These are phyloP conservation scores for Tragelaphus scriptus DNA, from an alignment of 2,113 vertebrate species.

Conservation along the genomic window DNA sequence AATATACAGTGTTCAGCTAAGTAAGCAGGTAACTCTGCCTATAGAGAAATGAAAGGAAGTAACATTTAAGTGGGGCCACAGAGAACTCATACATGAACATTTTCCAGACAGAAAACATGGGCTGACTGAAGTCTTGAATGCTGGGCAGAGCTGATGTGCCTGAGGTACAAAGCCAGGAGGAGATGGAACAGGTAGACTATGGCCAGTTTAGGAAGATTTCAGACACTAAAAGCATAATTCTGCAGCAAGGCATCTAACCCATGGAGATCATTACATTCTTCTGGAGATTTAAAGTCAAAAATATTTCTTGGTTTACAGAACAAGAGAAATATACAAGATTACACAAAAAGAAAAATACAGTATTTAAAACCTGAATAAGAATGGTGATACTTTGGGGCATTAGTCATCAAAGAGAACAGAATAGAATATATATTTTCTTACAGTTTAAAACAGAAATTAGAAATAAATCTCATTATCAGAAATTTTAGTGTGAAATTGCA, in stretches of 20 bases:
- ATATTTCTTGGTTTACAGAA: not conserved
- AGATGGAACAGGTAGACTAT: not conserved
- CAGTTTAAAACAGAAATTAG: not conserved
- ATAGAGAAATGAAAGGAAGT: not conserved
- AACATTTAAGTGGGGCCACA: rapidly evolving
- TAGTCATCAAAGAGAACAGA: not conserved
- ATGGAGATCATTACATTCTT: not conserved
- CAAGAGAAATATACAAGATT: not conserved
- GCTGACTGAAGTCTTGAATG: not conserved
- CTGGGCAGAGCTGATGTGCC: not conserved
- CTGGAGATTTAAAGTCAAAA: not conserved
- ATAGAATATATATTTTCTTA: not conserved
- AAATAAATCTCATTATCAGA: not conserved
- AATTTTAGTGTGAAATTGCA: not conserved
- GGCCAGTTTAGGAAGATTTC: not conserved
- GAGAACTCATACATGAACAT: not conserved
- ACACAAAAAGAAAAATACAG: not conserved
- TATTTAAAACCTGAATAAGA: not conserved
- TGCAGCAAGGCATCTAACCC: not conserved
- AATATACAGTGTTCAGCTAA: not conserved
- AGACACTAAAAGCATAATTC: not conserved
- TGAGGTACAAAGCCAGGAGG: no score
- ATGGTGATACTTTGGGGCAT: not conserved
- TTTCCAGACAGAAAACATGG: not conserved
- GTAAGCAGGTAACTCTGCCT: no score